Conservation (phyloP, 1,140 invertebrate species). For the Theocolax elegans region DNA sequence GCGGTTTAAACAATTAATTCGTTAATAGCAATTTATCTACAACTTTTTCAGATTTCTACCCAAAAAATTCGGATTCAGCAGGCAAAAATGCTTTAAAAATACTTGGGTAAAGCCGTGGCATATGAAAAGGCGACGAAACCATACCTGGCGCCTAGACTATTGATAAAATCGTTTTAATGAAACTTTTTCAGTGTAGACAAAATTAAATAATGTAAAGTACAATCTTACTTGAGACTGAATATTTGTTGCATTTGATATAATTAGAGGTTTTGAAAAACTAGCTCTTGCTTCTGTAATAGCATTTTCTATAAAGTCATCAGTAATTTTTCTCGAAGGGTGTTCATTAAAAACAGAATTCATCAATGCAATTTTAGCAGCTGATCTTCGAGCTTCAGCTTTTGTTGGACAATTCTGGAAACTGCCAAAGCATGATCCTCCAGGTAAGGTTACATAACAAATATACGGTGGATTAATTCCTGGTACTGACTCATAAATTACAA, state of each 20-base stretch:
- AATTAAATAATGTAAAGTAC: no score
- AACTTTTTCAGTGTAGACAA: no score
- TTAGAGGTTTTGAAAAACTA: constrained; percentile 68
- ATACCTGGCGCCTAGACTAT: no score
- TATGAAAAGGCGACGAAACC: no score
- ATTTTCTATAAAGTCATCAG: constrained; percentile 94
- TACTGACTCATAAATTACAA: constrained; percentile 95
- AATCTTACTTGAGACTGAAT: constrained; percentile 53
- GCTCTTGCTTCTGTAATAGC: constrained; percentile 88
- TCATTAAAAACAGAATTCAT: constrained; percentile 98
- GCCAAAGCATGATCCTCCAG: constrained; percentile 94
- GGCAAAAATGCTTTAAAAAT: no score
- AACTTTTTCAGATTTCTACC: no score
- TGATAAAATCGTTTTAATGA: no score
- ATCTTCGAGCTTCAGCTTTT: constrained; percentile 92
- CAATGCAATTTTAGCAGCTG: constrained; percentile 93
- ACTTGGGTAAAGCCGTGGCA: no score
- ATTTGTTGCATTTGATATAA: constrained; percentile 56
- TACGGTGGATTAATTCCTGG: constrained; percentile 90
- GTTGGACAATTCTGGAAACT: constrained; percentile 96
- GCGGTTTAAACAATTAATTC: no score
- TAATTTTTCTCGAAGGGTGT: constrained; percentile 91
- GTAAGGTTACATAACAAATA: constrained; percentile 93
- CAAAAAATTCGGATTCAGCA: no score
- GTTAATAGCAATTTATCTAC: no score